Evolutionary conservation across 2,888 invertebrate genomes (phyloP).

Genomic region (Noctuana brunneofusca): DNA sequence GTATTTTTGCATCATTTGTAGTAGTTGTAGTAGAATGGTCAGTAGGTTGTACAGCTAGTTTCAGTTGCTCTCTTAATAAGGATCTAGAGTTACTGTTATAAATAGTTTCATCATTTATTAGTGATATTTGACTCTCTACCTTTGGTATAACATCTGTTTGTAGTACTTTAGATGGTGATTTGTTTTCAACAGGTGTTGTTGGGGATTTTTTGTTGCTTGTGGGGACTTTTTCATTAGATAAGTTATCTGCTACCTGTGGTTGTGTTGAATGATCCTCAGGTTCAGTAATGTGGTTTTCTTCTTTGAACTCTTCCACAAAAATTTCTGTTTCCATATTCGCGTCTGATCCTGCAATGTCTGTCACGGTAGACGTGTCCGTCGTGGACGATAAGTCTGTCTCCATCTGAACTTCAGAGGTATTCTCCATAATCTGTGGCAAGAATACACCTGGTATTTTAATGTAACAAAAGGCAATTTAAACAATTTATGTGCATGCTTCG

Average conservation of each 20-base stretch:
- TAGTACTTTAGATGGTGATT: constrained; percentile 8
- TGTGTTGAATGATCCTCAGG: constrained; percentile 38
- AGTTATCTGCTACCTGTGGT: constrained; percentile 13
- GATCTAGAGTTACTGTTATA: constrained; percentile 33
- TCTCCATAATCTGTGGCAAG: constrained; percentile 70
- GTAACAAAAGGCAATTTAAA: neutral
- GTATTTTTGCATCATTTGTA: neutral
- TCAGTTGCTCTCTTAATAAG: constrained; percentile 34
- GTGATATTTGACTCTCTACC: constrained; percentile 13
- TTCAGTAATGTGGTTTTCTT: constrained; percentile 36
- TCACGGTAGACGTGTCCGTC: constrained; percentile 61
- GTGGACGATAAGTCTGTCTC: constrained; percentile 74
- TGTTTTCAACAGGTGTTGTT: neutral
- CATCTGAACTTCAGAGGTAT: constrained; percentile 66
- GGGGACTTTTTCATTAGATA: constrained; percentile 1
- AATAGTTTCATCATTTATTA: constrained; percentile 5
- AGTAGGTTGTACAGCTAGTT: constrained; percentile 21
- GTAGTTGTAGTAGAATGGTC: neutral
- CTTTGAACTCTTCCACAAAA: constrained; percentile 64
- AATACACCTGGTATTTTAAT: constrained; percentile 48
- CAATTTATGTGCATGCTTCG: constrained; percentile 46
- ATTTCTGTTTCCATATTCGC: constrained; percentile 66
- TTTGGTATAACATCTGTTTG: neutral
- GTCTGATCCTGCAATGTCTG: constrained; percentile 57
- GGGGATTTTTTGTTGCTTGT: constrained; percentile 7